Base-by-base conservation (phyloP, 2,888 invertebrate genomes). In the Lochmaea crataegi region DNA sequence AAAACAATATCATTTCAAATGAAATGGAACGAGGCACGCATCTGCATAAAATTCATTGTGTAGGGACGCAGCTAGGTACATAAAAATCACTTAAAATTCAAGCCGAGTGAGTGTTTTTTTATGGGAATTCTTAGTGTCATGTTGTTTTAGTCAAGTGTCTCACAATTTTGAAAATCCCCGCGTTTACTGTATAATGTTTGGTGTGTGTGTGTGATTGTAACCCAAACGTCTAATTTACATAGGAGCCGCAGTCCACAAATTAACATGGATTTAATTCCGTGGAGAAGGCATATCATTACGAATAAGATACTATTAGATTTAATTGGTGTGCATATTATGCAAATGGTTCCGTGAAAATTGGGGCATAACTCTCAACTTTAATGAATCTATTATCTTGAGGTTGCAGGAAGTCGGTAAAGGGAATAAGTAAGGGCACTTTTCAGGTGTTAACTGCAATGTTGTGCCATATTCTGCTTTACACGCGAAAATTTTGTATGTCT, bases 251-350 rank as follows among this genome's bases (percentile, higher is more conserved):
- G 81, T 78, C 81, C 78, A 78, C 81, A 80, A 81, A 81, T 82
- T 81, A 82, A 81, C 82, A 79, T 79, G 77, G 80, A 76, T 78
- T 79, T 80, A 81, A 81, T 80, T 81, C 76, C 75, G 76, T 45
- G 65, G 76, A 70, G 70, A 80, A 78, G 75, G 79, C 78, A 79
- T 80, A 82, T 82, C 80, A 79, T 81, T 79, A 79, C 78, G 71
- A 78, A 80, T 79, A 80, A 79, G 78, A 78, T 79, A 77, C 79
- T 80, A 79, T 81, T 80, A 78, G 78, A 81, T 81, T 81, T 78
- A 75, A 75, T 75, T 75, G 72, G 75, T 75, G 72, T 70, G 72
- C 70, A 75, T 75, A 72, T 72, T 75, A 75, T 75, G 75, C 75
- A 75, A 75, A 75, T 72, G 68, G 67, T 67, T 65, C 58, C 69